Evolutionary conservation across 2,113 vertebrate genomes (phyloP).

Genomic region (Sinosuthora webbiana): DNA sequence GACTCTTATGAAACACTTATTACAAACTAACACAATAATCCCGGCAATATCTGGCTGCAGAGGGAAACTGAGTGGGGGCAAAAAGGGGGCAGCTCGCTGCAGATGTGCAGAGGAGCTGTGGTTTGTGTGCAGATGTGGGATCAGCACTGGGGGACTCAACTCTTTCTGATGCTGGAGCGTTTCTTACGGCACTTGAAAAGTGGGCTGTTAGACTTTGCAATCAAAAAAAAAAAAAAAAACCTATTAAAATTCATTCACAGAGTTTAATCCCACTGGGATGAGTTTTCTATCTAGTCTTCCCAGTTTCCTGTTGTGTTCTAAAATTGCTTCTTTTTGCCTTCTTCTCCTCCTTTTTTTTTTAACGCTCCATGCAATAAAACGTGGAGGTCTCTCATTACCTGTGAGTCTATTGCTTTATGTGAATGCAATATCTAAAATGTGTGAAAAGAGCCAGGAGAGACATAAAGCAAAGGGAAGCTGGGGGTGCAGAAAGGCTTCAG

Average conservation of each 20-base stretch:
- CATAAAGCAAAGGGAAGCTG: neutral
- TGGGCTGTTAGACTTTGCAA: neutral
- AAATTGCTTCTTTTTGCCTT: conserved; percentile 25
- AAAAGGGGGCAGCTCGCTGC: neutral
- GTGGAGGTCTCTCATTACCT: conserved; percentile 33
- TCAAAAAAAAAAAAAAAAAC: neutral
- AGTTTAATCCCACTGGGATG: neutral
- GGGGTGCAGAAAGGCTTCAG: neutral
- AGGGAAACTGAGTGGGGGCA: neutral
- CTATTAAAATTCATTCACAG: conserved; percentile 46
- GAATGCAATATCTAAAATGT: conserved; percentile 49
- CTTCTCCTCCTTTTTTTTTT: neutral
- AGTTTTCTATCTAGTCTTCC: conserved; percentile 16
- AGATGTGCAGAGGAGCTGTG: neutral
- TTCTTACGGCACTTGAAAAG: neutral
- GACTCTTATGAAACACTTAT: neutral
- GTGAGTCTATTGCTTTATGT: conserved; percentile 32
- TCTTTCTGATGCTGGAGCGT: neutral
- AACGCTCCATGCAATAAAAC: conserved; percentile 28
- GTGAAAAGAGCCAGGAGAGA: conserved; percentile 28
- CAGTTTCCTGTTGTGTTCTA: conserved; percentile 33
- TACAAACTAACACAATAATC: neutral
- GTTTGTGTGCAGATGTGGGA: neutral
- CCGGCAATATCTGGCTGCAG: neutral
- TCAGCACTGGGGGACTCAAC: neutral